Percentiles rank a stretch among this genome's conserved stretches.
phyloP scores from a whole-genome alignment of 2,888 invertebrate species.

The Tetrapedia diversipes region DNA sequence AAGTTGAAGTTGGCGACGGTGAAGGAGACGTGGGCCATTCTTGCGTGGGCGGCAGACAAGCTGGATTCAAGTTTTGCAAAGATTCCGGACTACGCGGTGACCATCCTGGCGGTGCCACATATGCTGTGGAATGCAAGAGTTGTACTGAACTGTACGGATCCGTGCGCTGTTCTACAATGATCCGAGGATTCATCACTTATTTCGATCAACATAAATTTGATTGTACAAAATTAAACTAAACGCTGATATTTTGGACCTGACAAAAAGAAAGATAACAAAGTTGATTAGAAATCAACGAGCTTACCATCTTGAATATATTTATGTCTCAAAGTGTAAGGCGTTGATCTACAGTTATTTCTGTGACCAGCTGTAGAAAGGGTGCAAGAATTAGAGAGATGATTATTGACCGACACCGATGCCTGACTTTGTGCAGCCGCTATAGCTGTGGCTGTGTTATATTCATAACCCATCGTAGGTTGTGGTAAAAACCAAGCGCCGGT shows the following conservation, averaged over 20 bases:
- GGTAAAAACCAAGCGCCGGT: conserved; percentile 82
- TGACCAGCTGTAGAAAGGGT: conserved; percentile 76
- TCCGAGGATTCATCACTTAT: neutral
- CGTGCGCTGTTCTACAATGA: conserved; percentile 71
- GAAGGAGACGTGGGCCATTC: conserved; percentile 81
- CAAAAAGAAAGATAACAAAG: neutral
- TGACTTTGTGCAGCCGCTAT: conserved; percentile 78
- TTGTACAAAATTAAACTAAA: neutral
- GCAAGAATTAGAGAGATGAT: conserved; percentile 76
- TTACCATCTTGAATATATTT: conserved; percentile 81
- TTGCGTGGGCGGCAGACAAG: conserved; percentile 67
- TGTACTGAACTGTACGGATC: conserved; percentile 80
- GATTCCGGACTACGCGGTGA: conserved; percentile 79
- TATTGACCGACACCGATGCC: conserved; percentile 71
- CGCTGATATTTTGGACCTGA: too few species aligned
- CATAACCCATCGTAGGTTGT: conserved; percentile 80
- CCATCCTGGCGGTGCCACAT: conserved; percentile 79
- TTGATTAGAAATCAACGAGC: neutral
- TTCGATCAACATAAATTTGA: neutral
- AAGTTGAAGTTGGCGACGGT: conserved; percentile 77
- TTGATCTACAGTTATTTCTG: conserved; percentile 78
- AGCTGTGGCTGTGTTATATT: conserved; percentile 76
- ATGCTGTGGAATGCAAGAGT: conserved; percentile 79
- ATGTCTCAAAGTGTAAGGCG: conserved; percentile 80
- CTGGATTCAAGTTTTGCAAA: conserved; percentile 66